phyloP scores from a whole-genome alignment of 2,797 vertebrate species.

The Scleropages formosus region DNA sequence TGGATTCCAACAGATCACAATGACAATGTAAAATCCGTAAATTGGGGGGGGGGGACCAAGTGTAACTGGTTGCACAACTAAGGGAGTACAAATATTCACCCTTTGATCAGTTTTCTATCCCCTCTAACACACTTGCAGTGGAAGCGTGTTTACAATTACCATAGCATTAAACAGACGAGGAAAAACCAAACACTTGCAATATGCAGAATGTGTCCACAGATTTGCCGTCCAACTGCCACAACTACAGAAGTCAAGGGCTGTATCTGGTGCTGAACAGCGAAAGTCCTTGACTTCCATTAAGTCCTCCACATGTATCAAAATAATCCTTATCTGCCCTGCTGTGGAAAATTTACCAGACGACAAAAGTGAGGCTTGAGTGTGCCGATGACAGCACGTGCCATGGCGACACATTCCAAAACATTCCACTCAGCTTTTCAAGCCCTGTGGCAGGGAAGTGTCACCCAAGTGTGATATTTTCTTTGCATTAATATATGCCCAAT shows the following conservation, averaged over 20 bases:
- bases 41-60: too few relatives aligned
- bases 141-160: too few relatives aligned
- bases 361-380: conserved; percentile 32
- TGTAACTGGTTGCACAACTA: too few relatives aligned
- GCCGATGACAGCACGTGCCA: neutral
- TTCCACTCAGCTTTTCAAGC: conserved; percentile 8
- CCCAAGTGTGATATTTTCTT: neutral
- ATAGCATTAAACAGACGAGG: too few relatives aligned
- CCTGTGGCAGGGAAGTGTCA: neutral
- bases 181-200: neutral
- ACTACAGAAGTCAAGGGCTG: neutral
- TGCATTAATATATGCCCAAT: neutral
- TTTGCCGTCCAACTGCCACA: neutral
- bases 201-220: neutral
- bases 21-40: neutral
- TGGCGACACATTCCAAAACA: neutral
- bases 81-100: too few relatives aligned
- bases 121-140: too few relatives aligned
- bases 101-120: too few relatives aligned
- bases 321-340: conserved; percentile 19
- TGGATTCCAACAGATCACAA: too few relatives aligned
- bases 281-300: neutral
- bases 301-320: neutral
- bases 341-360: conserved; percentile 24
- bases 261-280: neutral